Conservation (phyloP, 2,797 vertebrate species). For the Pantherophis vulpinus region DNA sequence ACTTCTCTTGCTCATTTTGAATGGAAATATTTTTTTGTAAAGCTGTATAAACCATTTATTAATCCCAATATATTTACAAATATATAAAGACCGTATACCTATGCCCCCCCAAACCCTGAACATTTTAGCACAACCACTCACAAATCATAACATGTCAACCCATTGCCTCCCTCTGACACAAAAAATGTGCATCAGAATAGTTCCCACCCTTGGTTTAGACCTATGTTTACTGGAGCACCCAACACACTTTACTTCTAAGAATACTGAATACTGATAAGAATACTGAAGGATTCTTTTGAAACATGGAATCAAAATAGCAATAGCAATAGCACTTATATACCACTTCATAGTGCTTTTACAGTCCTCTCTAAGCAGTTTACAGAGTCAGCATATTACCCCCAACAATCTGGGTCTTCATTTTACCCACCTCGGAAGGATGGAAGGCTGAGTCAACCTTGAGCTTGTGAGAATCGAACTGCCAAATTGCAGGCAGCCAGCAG, state of each 20-base stretch:
- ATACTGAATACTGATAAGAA: neutral
- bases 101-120: neutral
- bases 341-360: too few species aligned
- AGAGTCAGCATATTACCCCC: too few species aligned
- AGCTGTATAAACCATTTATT: neutral
- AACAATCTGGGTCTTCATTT: too few species aligned
- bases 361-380: too few species aligned
- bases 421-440: too few species aligned
- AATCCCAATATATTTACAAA: neutral
- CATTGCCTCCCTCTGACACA: neutral
- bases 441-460: too few species aligned
- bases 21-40: neutral
- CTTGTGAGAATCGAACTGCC: too few species aligned
- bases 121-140: neutral
- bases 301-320: neutral
- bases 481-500: too few species aligned
- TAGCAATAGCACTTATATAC: too few species aligned
- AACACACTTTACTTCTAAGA: neutral
- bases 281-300: neutral
- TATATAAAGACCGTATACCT: neutral
- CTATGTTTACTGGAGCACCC: neutral
- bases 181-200: neutral
- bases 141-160: neutral
- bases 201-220: neutral
- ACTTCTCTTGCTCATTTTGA: neutral